Percentiles rank a stretch among this genome's conserved stretches.
Evolutionary conservation across 1,140 invertebrate species (phyloP).

Genomic region (Papilio polyxenes): DNA sequence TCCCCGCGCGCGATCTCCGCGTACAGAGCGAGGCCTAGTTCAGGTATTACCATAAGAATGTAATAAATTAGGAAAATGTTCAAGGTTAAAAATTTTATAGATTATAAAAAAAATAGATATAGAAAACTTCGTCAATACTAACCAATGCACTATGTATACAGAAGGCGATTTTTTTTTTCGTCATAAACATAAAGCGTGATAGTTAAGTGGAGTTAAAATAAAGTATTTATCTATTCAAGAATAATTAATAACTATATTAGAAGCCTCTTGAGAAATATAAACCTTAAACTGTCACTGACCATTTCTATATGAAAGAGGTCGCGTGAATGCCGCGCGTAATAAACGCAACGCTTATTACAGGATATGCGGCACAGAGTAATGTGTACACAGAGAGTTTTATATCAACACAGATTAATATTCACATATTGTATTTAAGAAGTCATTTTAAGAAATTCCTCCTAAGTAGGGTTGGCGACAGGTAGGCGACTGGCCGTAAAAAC

Average conservation of each 20-base stretch:
- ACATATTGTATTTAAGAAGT: no score
- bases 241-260: conserved; percentile 10
- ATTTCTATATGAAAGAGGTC: conserved; percentile 30
- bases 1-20: conserved; percentile 73
- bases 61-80: not conserved
- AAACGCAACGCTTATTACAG: conserved; percentile 18
- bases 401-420: no score
- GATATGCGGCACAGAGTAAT: conserved; percentile 24
- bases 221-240: not conserved
- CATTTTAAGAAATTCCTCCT: no score
- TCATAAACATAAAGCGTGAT: no score
- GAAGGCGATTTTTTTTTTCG: no score
- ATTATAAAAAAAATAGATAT: no score
- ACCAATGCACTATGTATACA: no score
- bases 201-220: not conserved
- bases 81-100: no score
- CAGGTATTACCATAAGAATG: conserved; percentile 52
- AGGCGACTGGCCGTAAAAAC: no score
- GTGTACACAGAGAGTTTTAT: not conserved
- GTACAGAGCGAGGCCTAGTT: conserved; percentile 67
- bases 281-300: conserved; percentile 23
- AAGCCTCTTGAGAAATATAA: not conserved
- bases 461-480: no score
- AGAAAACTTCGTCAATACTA: no score
- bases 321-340: conserved; percentile 27